Evolutionary conservation across 35 echinoderm and acorn worm species (phyloP).

Genomic region (Diadema setosum): DNA sequence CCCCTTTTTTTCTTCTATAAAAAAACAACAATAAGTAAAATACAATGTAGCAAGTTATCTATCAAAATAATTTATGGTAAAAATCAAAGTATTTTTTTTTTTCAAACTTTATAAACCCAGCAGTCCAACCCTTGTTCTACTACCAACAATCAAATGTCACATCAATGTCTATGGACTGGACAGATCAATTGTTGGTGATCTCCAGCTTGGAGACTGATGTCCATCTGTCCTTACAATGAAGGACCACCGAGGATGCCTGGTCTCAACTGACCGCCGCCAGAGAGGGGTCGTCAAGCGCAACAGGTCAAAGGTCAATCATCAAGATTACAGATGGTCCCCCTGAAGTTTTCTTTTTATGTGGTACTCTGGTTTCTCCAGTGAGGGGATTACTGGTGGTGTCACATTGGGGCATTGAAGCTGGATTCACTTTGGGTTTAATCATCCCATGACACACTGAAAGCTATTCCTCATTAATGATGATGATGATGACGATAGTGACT

Average conservation of each 20-base stretch:
- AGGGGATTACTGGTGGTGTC: constrained; percentile 55
- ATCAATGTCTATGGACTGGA: too few relatives aligned
- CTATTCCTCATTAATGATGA: neutral
- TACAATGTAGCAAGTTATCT: too few relatives aligned
- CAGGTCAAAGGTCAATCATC: constrained; percentile 64
- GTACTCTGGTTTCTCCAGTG: constrained; percentile 51
- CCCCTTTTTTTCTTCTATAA: too few relatives aligned
- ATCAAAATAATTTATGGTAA: too few relatives aligned
- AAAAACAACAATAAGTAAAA: too few relatives aligned
- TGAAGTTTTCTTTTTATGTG: neutral
- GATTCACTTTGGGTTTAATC: neutral
- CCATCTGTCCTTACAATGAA: constrained; percentile 96
- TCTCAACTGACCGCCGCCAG: constrained; percentile 24
- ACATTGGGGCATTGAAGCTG: neutral
- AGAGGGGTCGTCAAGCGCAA: neutral
- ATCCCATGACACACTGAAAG: neutral
- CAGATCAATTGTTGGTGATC: too few relatives aligned
- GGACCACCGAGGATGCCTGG: constrained; percentile 5
- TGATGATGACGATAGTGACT: too few relatives aligned
- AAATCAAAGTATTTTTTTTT: too few relatives aligned
- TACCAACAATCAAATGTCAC: too few relatives aligned
- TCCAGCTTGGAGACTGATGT: too few relatives aligned
- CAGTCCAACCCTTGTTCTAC: too few relatives aligned
- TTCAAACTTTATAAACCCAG: too few relatives aligned
- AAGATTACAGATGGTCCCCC: constrained; percentile 99